Percentiles rank a stretch among this genome's conserved stretches.
Evolutionary conservation across 2,888 invertebrate genomes (phyloP).

Genomic region (Epinotia ramella): DNA sequence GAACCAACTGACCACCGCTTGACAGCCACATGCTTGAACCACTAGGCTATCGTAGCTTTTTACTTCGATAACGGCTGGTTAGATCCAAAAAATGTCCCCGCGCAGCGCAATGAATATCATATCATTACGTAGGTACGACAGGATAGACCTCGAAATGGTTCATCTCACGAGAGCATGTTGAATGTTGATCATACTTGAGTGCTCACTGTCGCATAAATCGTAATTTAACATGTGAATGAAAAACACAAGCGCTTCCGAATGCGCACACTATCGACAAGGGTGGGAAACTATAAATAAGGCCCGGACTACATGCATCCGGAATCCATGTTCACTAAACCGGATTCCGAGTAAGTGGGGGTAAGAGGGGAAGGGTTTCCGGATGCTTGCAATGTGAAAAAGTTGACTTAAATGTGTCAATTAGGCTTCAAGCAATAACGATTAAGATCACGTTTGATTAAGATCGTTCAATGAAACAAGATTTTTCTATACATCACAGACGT

Average conservation of each 20-base stretch:
- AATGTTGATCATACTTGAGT: no score
- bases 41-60: no score
- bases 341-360: neutral
- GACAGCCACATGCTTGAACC: no score
- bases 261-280: neutral
- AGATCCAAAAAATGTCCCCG: no score
- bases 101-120: no score
- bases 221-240: no score
- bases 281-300: no score
- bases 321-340: neutral
- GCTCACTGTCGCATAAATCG: neutral
- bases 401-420: conserved; percentile 8
- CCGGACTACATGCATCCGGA: neutral
- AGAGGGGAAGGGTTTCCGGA: neutral
- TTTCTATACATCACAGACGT: neutral
- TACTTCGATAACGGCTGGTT: no score
- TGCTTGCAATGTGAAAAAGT: neutral
- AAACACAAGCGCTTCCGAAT: neutral
- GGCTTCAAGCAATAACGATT: neutral
- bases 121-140: no score
- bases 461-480: neutral
- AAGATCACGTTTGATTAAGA: neutral
- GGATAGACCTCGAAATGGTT: no score
- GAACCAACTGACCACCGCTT: no score
- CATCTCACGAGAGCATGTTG: no score